Base-by-base conservation (phyloP, 2,888 invertebrate species). In the Scaptomyza caliginosa region DNA sequence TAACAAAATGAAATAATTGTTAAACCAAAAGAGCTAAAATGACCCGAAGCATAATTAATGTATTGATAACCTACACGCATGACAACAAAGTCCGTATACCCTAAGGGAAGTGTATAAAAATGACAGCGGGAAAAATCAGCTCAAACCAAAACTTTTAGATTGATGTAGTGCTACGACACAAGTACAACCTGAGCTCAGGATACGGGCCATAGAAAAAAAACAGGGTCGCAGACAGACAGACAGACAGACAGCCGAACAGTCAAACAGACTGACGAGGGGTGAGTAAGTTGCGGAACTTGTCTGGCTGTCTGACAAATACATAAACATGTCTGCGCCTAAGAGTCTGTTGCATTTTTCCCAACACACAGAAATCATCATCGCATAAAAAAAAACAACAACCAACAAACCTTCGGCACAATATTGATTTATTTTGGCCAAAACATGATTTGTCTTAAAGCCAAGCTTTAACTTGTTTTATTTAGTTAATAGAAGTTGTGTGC, bases 271-370 rank as follows among this genome's bases (percentile, higher is more conserved):
- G 55, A 4, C 45, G 8, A n/a, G 16, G 57, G 21, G 19, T 54
- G 51, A 32, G 56, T 39, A 45, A 64, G 65, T 68, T 60, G 66
- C 66, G 74, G 51, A 74, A 64, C 63, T 73, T 66, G 74, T 75
- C 75, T 58, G 58, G 39, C 49, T 71, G 79, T 80, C 83, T 76
- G 76, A 76, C 74, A 79, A 79, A 74, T 69, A 76, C 71, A 81
- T 85, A 85, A 79, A 85, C 79, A 77, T 86, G 86, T 86, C 82
- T 86, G 78, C 74, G 85, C 85, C 87, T 85, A 73, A 78, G 75
- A 77, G 72, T 87, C 76, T 82, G 77, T 52, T 78, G 75, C 83
- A 77, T 75, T 80, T 80, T 73, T 75, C 5, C 10, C 45, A n/a
- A 16, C 23, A 7, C 16, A 17, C 28, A 28, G 4, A 10, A 8